Evolutionary conservation across 2,797 vertebrate genomes (phyloP), one percentile per base, ranked within the genome.

Genomic region (Malacoctenus gilli): DNA sequence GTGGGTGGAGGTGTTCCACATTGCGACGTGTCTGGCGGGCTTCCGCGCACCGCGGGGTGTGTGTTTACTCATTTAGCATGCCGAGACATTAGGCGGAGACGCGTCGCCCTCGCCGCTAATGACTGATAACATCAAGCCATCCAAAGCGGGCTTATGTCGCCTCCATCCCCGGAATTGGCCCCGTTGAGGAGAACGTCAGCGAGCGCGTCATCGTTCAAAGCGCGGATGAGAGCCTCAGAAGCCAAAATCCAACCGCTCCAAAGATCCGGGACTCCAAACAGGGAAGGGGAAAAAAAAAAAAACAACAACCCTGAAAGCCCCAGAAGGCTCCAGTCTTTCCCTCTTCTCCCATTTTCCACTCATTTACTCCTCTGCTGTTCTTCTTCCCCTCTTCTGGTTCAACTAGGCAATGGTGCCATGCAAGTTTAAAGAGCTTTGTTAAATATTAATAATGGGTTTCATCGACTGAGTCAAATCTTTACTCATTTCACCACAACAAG

Each of bases 381-480:
- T 4, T 18, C 23, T 58, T 18, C 32, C 23, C 34, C 46, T 38
- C 23, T n/a, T 74, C 58, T 40, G 28, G 34, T 58, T 61, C 59
- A 54, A 51, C 57, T 16, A 41, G 37, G 42, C 60, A 59, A 60
- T 15, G 25, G 36, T 39, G 59, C 16, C 59, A 64, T 77, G 67
- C 63, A 66, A 56, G 51, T 77, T 82, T 76, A 66, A 82, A 78
- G 43, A 74, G 71, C 47, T 49, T 32, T 57, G 73, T 76, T 48
- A 76, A 82, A 67, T 76, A 80, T 71, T 71, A 59, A 78, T 66
- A 43, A 52, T 25, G 31, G 32, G 38, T 56, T 74, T 72, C 49
- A 70, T 72, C 51, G 19, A 63, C 54, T 57, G 51, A 40, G 58
- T 79, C 49, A 59, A 72, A 68, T 59, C 59, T 75, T 72, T 74